Evolutionary conservation across 1,140 invertebrate genomes (phyloP), one percentile per base, ranked within the genome.

Genomic region (Potamilus streckersoni): DNA sequence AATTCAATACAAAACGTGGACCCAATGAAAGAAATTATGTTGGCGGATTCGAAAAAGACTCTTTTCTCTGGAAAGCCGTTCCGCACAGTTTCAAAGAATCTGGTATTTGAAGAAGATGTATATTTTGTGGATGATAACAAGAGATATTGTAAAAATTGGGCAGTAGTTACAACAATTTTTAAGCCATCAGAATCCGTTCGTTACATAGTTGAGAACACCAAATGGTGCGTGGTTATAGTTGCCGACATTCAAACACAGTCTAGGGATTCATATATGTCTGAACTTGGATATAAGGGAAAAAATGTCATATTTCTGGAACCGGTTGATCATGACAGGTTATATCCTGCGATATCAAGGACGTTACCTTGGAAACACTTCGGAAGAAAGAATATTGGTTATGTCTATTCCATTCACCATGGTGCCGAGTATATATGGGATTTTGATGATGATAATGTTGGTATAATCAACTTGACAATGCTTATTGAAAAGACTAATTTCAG

Each of bases 301-400:
- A 49, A 23, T n/a, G 55, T 67, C 19, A n/a, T 69, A 13, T 57
- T 69, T 69, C 63, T 75, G 27, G 31, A 55, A 17, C 17, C 49
- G 11, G 49, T 17, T 2, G 72, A 79, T 27, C 77, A 79, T 6
- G 31, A 27, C 13, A 38, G 13, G 19, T 38, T 66, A 13, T 58
- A 71, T 12, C 63, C 68, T 16, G 27, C 64, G n/a, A 71, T 79
- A 61, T 15, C 69, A 6, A 49, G 68, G 13, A 5, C 23, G 23
- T 23, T 79, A 14, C 77, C 77, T 2, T 71, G 38, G 31, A 70
- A 74, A 58, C 31, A 61, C n/a, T 74, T 79, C 61, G 73, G 64
- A 2, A 62, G 78, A 58, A 79, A 79, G 59, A 79, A 75, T 71
- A 74, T 75, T 11, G 78, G 78, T 8, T 79, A 69, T 65, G 20